Percentiles rank a stretch among this genome's conserved stretches.
These are phyloP conservation scores for Cabera pusaria DNA, from an alignment of 2,888 invertebrate species.

Conservation along the genomic window DNA sequence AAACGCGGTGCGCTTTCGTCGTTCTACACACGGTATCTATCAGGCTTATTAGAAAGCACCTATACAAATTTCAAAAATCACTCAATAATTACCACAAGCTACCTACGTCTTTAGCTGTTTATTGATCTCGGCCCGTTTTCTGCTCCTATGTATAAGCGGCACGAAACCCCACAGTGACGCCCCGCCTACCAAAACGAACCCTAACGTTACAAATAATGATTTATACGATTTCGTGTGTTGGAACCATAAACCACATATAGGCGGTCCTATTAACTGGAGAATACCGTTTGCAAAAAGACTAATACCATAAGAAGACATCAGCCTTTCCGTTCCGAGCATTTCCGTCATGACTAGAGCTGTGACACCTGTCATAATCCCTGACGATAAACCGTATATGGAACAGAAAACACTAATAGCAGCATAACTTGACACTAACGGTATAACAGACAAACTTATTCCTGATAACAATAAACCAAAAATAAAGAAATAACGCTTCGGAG, in stretches of 20 bases:
- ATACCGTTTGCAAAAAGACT: conserved; percentile 93
- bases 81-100: no score
- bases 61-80: no score
- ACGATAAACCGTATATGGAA: conserved; percentile 90
- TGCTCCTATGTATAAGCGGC: conserved; percentile 85
- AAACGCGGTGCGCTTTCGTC: no score
- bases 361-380: conserved; percentile 93
- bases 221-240: conserved; percentile 86
- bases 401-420: conserved; percentile 86
- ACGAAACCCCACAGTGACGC: conserved; percentile 89
- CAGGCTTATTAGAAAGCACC: no score
- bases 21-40: no score
- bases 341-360: conserved; percentile 95
- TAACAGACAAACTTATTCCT: conserved; percentile 87
- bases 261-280: conserved; percentile 91
- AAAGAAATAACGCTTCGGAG: conserved; percentile 93
- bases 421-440: conserved; percentile 88
- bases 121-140: conserved; percentile 43
- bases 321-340: conserved; percentile 91
- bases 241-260: conserved; percentile 89
- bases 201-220: conserved; percentile 89
- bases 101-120: conserved; percentile 52
- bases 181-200: conserved; percentile 88
- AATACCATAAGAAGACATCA: conserved; percentile 94
- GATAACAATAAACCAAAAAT: conserved; percentile 90